Base-by-base conservation (phyloP, 2,797 vertebrate species). In the Anableps anableps region DNA sequence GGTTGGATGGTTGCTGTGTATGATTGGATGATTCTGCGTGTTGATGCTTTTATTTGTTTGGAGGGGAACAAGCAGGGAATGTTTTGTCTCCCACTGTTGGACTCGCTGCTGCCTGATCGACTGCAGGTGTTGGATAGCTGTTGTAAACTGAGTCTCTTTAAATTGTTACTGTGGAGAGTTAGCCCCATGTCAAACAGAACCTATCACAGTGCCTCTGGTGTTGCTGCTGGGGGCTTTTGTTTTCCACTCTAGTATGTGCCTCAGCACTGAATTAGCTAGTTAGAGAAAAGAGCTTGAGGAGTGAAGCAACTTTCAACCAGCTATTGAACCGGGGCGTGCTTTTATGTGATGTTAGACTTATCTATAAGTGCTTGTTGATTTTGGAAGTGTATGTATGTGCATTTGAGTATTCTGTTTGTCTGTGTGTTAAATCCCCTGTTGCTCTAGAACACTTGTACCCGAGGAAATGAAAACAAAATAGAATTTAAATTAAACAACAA, bases 201-300 rank as follows among this genome's bases (percentile, higher is more conserved):
- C 85, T 76, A 79, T 81, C 62, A 13, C 83, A 84, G 81, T 4
- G 53, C 81, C 26, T 6, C 75, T 43, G 64, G 66, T 14, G 75
- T 77, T 76, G 82, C 80, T 79, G 82, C 78, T 80, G 72, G 85
- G 78, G 80, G 83, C 78, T 82, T 85, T 90, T 89, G 85, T 89
- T 92, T 89, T 89, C 76, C 75, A 87, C 84, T 89, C 86, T 72
- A 29, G 79, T 77, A 75, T 88, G 88, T 91, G 91, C 84, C 89
- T 90, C 73, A 0, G 85, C 89, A 85, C 84, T 75, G 72, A 86
- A 86, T 89, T 85, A 85, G 70, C 86, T 74, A 87, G 88, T 92
- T 89, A 92, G 84, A 80, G 70, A 31, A n/a, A 14, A 29, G 74
- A 83, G 82, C 51, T 34, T 1, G 70, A 64, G 17, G 79, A 83